Base-by-base conservation (phyloP, 2,797 vertebrate species). In the Uromys caudimaculatus region DNA sequence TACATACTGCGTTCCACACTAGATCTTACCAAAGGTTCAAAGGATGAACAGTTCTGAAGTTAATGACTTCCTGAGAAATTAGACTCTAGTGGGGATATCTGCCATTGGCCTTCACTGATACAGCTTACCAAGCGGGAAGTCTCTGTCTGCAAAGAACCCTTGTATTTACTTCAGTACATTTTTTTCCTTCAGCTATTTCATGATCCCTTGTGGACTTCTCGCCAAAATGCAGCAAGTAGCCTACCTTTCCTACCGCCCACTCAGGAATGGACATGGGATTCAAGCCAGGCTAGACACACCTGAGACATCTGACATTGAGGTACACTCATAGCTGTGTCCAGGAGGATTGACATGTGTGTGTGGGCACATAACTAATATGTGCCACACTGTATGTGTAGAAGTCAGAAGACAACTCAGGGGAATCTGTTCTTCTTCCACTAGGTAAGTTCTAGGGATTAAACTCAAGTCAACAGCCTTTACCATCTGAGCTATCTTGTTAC, bases 51-150 rank as follows among this genome's bases (percentile, higher is more conserved):
- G 23, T 29, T 79, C 6, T 32, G 84, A 84, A 73, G 79, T 88
- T 79, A 23, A 95, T 47, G 56, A 38, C 54, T 91, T 90, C 60
- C 81, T 93, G 82, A 94, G 77, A 92, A 88, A 56, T n/a, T 82
- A 32, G 81, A 14, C 35, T 81, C 24, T 12, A 4, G 17, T 60
- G n/a, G 88, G 3, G 6, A 4, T 67, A 69, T 79, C 67, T 17
- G 11, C 41, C 13, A 17, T 54, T 41, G 41, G 13, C n/a, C 17
- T 89, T 32, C 60, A 64, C 17, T 50, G 54, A 67, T 54, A 76
- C 12, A 29, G 41, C 17, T 79, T 69, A 23, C 35, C 81, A 41
- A 32, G 38, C 21, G 50, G n/a, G 73, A 60, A 50, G 5, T 6
- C 17, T 75, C 89, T 6, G 67, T 64, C 44, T 76, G 16, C 38